These are phyloP conservation scores for Ctenosaura bakeri DNA, from an alignment of 2,797 vertebrate genomes.

Conservation along the genomic window DNA sequence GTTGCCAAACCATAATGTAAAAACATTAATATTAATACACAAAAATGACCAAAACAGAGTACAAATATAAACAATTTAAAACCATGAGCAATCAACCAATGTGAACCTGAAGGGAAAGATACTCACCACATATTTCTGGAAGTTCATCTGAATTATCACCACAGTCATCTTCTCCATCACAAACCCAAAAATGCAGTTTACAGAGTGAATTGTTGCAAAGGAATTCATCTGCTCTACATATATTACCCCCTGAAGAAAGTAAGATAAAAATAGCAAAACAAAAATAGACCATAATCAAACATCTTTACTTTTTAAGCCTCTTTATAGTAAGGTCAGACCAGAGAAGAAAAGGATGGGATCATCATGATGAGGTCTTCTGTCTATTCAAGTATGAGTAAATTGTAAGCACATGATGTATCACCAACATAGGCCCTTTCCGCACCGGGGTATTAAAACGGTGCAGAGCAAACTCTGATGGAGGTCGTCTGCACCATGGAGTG, in stretches of 20 bases:
- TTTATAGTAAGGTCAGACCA: background rate
- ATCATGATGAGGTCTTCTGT: background rate
- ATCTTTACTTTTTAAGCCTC: background rate
- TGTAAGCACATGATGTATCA: background rate
- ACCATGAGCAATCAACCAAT: background rate
- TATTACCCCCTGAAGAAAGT: conserved; percentile 87
- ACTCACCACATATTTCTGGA: conserved; percentile 92
- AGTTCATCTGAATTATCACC: conserved; percentile 98
- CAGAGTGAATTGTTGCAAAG: conserved; percentile 98
- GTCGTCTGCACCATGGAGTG: too few species aligned
- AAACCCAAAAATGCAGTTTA: conserved; percentile 96
- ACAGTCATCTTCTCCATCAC: conserved; percentile 97
- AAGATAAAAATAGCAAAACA: background rate
- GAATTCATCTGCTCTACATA: conserved; percentile 95
- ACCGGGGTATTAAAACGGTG: too few species aligned
- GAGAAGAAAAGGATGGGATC: background rate
- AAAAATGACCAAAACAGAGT: background rate
- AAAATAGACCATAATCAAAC: conserved; percentile 10
- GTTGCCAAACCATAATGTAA: too few species aligned
- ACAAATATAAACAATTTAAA: background rate
- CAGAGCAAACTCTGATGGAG: too few species aligned
- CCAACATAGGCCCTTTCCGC: too few species aligned
- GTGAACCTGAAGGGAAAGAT: conserved; percentile 17
- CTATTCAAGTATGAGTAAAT: background rate
- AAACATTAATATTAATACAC: background rate